A percentile compares a stretch with the other conserved stretches of the same genome.
Evolutionary conservation across 2,888 invertebrate genomes (phyloP).

Genomic region (Noctua fimbriata): DNA sequence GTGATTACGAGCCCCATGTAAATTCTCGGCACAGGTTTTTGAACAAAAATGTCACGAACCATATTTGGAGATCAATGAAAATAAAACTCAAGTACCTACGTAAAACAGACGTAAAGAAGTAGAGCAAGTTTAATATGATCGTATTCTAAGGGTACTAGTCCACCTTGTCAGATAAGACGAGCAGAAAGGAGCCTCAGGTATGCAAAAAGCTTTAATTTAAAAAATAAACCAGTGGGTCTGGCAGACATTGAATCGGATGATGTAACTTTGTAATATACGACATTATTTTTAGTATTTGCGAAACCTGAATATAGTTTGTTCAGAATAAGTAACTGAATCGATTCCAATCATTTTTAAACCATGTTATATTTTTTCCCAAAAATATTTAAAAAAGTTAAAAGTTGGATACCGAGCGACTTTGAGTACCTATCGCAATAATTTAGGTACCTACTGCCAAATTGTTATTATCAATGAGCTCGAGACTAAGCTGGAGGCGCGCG

Average conservation of each 20-base stretch:
- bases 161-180: slow-evolving; percentile 54
- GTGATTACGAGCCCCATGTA: neutral
- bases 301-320: too few species aligned
- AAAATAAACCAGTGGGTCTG: slow-evolving; percentile 37
- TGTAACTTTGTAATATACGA: too few species aligned
- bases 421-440: too few species aligned
- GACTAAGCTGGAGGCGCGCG: too few species aligned
- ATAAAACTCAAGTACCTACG: slow-evolving; percentile 28
- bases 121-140: slow-evolving; percentile 39
- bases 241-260: slow-evolving; percentile 3
- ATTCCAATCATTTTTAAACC: too few species aligned
- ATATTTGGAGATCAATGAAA: slow-evolving; percentile 54
- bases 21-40: neutral
- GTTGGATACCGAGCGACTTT: too few species aligned
- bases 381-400: too few species aligned
- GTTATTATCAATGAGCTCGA: too few species aligned
- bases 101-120: slow-evolving; percentile 54
- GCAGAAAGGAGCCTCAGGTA: slow-evolving; percentile 35
- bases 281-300: too few species aligned
- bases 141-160: slow-evolving; percentile 57
- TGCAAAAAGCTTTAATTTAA: neutral
- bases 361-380: too few species aligned
- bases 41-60: slow-evolving; percentile 33
- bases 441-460: too few species aligned
- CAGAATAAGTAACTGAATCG: too few species aligned